phyloP scores from a whole-genome alignment of 2,113 vertebrate genomes.

The Asarcornis scutulata region DNA sequence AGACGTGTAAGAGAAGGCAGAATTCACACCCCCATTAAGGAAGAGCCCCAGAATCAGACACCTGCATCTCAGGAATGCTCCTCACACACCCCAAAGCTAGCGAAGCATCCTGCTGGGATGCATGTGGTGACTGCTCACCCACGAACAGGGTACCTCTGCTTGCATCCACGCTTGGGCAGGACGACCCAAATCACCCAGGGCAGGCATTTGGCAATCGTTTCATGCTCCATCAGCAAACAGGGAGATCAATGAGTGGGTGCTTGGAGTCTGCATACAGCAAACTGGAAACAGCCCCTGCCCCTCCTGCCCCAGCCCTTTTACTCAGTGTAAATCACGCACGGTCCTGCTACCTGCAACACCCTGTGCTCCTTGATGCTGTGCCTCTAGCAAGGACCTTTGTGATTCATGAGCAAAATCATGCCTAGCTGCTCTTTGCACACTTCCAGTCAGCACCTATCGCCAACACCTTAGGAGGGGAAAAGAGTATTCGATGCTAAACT shows the following conservation, averaged over 20 bases:
- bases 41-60: not conserved
- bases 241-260: not conserved
- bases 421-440: not conserved
- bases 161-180: not conserved
- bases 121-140: not conserved
- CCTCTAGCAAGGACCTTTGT: not conserved
- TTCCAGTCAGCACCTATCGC: not conserved
- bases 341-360: rapidly evolving
- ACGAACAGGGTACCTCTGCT: not conserved
- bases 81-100: not conserved
- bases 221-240: rapidly evolving
- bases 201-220: rapidly evolving
- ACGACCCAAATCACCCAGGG: not conserved
- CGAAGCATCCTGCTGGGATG: not conserved
- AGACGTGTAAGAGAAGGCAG: too few species aligned
- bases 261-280: not conserved
- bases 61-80: not conserved
- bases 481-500: not conserved
- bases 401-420: not conserved
- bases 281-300: not conserved
- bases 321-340: not conserved
- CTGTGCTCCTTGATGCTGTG: not conserved
- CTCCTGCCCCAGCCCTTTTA: not conserved
- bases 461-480: not conserved
- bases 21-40: not conserved